Evolutionary conservation across 2,888 invertebrate species (phyloP).

Genomic region (Scaptomyza reducta): DNA sequence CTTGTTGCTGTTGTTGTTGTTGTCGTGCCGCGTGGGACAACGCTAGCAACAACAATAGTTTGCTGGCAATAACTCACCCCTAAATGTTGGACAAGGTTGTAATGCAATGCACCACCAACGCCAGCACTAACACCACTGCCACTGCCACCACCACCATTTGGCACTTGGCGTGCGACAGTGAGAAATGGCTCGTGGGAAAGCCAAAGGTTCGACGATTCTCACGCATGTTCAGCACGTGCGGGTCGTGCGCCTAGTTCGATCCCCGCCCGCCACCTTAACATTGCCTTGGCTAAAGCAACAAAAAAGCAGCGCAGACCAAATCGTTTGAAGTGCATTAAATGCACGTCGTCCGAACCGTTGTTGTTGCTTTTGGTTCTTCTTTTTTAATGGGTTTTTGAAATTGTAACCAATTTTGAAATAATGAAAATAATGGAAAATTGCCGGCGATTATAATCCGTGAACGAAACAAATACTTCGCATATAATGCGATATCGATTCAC

Average conservation of each 20-base stretch:
- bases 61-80: slow-evolving; percentile 47
- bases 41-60: slow-evolving; percentile 22
- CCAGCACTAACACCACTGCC: slow-evolving; percentile 1
- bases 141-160: slow-evolving; percentile 16
- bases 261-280: not conserved
- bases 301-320: slow-evolving; percentile 49
- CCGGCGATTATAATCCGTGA: slow-evolving; percentile 35
- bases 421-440: slow-evolving; percentile 60
- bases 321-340: slow-evolving; percentile 75
- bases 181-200: slow-evolving; percentile 81
- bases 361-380: slow-evolving; percentile 8
- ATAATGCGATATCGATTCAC: not conserved
- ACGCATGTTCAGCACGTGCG: slow-evolving; percentile 84
- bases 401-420: slow-evolving; percentile 70
- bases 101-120: slow-evolving; percentile 26
- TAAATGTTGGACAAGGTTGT: slow-evolving; percentile 9
- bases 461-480: slow-evolving; percentile 14
- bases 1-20: slow-evolving; percentile 15
- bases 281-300: not conserved
- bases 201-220: slow-evolving; percentile 83
- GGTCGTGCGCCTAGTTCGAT: slow-evolving; percentile 68
- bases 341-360: slow-evolving; percentile 59
- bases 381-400: slow-evolving; percentile 66
- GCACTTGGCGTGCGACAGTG: slow-evolving; percentile 29
- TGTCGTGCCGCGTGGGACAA: slow-evolving; percentile 59